Percentiles rank a stretch among this genome's conserved stretches.
phyloP scores from a whole-genome alignment of 1,140 invertebrate genomes.

The Ptiloglossa arizonensis region DNA sequence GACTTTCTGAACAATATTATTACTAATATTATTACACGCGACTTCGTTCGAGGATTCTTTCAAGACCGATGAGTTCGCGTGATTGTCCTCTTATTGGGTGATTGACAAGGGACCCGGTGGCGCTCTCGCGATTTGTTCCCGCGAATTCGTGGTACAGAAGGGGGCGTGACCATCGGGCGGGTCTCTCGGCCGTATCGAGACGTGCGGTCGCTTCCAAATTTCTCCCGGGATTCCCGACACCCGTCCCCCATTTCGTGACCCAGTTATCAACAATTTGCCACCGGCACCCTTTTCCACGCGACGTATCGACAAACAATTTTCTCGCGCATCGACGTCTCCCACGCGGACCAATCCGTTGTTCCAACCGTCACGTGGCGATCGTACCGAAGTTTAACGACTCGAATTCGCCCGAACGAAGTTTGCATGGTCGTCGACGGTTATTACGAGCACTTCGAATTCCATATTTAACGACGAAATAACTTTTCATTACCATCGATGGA shows the following conservation, averaged over 20 bases:
- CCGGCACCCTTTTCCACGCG: background rate
- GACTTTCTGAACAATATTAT: too few species aligned
- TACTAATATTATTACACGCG: too few species aligned
- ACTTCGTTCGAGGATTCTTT: background rate
- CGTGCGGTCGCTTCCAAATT: conserved; percentile 14
- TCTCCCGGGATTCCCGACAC: conserved; percentile 36
- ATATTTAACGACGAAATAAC: too few species aligned
- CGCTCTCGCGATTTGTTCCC: background rate
- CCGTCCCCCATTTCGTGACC: conserved; percentile 24
- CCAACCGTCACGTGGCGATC: too few species aligned
- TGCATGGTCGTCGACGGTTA: too few species aligned
- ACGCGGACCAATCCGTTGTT: conserved; percentile 13
- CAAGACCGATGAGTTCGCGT: background rate
- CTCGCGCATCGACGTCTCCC: background rate
- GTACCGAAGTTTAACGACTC: too few species aligned
- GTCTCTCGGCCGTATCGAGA: background rate
- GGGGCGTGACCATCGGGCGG: too few species aligned
- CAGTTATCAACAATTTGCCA: conserved; percentile 30
- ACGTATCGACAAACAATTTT: conserved; percentile 44
- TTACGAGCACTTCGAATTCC: too few species aligned
- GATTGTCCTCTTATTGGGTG: background rate
- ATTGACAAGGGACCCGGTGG: conserved; percentile 1
- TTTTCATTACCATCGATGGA: too few species aligned
- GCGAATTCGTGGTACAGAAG: background rate
- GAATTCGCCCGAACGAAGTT: too few species aligned